Evolutionary conservation across 2,113 vertebrate genomes (phyloP).

Genomic region (Tachysurus fulvidraco): DNA sequence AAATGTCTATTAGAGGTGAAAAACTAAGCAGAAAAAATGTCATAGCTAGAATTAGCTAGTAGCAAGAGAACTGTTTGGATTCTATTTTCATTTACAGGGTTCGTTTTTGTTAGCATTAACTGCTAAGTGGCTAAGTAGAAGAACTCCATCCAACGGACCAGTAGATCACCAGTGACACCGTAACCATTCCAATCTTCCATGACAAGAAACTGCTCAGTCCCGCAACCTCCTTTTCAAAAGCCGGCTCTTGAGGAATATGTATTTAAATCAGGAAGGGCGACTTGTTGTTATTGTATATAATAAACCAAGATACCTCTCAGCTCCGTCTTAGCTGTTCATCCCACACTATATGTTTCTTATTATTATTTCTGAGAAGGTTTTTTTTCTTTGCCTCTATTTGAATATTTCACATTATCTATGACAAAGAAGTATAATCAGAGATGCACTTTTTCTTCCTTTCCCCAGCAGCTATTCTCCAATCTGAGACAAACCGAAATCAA

Average conservation of each 20-base stretch:
- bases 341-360: not conserved
- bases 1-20: not conserved
- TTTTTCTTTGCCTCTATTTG: constrained; percentile 22
- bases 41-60: not conserved
- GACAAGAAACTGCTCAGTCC: not conserved
- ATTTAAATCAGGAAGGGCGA: not conserved
- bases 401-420: constrained; percentile 44
- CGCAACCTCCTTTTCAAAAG: not conserved
- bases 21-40: not conserved
- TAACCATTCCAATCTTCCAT: not conserved
- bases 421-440: constrained; percentile 35
- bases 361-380: constrained; percentile 10
- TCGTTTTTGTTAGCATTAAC: not conserved
- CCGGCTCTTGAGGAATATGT: not conserved
- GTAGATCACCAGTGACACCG: not conserved
- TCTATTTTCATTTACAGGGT: not conserved
- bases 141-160: not conserved
- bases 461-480: constrained; percentile 29
- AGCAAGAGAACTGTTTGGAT: not conserved
- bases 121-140: not conserved
- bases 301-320: not conserved
- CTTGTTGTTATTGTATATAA: not conserved
- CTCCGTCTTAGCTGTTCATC: not conserved
- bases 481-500: constrained; percentile 37
- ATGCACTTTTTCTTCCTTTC: not conserved